Conservation (phyloP, 2,113 vertebrate species). For the Aptenodytes patagonicus region DNA sequence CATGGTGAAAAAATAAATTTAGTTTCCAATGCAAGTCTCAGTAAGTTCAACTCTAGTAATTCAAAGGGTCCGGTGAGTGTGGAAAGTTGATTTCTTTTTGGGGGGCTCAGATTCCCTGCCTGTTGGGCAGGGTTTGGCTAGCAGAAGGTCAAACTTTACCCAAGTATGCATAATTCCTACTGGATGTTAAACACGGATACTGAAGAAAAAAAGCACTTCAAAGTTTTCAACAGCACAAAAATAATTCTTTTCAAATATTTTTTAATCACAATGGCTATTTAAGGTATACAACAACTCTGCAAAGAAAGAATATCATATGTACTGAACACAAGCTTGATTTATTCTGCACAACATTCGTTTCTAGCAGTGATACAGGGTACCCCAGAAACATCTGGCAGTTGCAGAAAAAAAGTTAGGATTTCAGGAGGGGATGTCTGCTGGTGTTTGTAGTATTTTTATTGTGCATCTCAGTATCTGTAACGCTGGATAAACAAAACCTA, state of each 20-base stretch:
- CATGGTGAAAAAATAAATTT: neutral
- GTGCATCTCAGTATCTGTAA: neutral
- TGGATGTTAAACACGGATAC: neutral
- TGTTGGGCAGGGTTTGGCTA: neutral
- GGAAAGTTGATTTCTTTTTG: neutral
- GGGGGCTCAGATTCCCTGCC: neutral
- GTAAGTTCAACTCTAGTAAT: neutral
- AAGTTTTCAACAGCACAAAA: neutral
- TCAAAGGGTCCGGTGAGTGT: neutral
- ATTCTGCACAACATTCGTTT: rapidly evolving
- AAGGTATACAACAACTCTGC: neutral
- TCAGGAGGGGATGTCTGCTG: neutral
- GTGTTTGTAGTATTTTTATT: neutral
- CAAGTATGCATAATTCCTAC: neutral
- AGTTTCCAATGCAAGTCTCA: neutral
- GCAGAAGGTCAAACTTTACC: neutral
- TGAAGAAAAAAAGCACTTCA: neutral
- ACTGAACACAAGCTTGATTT: neutral
- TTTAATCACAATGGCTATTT: neutral
- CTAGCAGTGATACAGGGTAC: neutral
- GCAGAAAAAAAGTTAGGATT: neutral
- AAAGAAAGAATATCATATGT: neutral
- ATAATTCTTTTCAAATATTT: neutral
- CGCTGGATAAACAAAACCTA: neutral
- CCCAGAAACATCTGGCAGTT: neutral